Conservation (phyloP, 2,888 invertebrate genomes). For the Dichetophora obliterata region DNA sequence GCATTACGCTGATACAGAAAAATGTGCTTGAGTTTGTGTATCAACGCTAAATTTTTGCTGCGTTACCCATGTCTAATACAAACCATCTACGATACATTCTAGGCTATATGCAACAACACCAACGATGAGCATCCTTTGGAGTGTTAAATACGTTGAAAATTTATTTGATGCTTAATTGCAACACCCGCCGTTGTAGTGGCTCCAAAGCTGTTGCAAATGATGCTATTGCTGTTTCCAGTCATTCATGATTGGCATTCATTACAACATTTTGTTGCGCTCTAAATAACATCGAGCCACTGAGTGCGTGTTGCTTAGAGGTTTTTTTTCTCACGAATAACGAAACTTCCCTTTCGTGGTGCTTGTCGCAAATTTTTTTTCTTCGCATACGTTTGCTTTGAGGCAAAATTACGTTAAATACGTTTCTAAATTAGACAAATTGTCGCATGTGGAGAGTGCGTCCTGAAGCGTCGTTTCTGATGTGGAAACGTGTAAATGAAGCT, state of each 20-base stretch:
- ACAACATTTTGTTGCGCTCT: constrained; percentile 1
- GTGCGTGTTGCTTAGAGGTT: background rate
- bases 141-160: constrained; percentile 19
- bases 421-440: constrained; percentile 21
- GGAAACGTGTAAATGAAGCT: constrained; percentile 14
- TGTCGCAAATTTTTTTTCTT: background rate
- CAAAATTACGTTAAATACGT: constrained; percentile 9
- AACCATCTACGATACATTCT: too few relatives aligned
- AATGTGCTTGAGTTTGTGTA: too few relatives aligned
- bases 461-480: background rate
- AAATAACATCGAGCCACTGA: background rate
- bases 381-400: background rate
- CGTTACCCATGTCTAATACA: too few relatives aligned
- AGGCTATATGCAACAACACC: background rate
- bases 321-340: background rate
- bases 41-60: too few relatives aligned
- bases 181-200: constrained; percentile 12
- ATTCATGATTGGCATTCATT: constrained; percentile 16
- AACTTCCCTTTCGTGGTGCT: background rate
- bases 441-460: background rate
- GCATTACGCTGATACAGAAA: too few relatives aligned
- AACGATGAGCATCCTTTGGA: background rate
- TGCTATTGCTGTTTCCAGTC: constrained; percentile 25
- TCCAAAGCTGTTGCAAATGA: constrained; percentile 29
- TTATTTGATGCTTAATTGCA: constrained; percentile 24